Conservation (phyloP, 2,797 vertebrate species). For the Artibeus lituratus region DNA sequence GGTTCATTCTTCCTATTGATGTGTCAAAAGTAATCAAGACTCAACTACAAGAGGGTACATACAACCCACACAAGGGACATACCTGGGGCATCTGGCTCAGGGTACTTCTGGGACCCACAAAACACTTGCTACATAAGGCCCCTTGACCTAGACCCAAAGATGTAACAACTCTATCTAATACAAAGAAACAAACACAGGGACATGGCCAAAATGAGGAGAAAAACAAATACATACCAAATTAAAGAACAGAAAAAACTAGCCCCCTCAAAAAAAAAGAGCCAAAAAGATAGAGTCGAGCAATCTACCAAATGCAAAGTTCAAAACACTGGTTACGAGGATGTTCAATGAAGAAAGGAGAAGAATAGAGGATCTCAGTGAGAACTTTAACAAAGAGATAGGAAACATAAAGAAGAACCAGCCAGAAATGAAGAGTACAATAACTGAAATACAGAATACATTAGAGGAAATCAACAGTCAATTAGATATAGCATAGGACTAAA, state of each 20-base stretch:
- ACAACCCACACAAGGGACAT: background rate
- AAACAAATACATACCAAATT: background rate
- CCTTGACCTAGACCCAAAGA: background rate
- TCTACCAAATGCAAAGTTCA: background rate
- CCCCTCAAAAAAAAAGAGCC: background rate
- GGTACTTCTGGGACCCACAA: background rate
- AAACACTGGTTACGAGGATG: background rate
- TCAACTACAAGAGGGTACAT: background rate
- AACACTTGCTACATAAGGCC: background rate
- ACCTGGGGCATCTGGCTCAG: background rate
- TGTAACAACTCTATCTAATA: background rate
- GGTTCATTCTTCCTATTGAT: background rate
- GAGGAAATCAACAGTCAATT: background rate
- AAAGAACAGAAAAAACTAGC: background rate
- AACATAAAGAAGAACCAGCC: background rate
- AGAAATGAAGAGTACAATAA: background rate
- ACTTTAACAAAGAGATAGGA: background rate
- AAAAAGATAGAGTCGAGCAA: background rate
- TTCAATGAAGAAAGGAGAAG: background rate
- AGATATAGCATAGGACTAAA: background rate
- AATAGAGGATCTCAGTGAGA: background rate
- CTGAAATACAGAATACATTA: background rate
- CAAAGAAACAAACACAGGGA: background rate
- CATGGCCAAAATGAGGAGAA: background rate
- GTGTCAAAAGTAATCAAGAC: background rate